Conservation (phyloP, 1,140 invertebrate genomes). For the Drosophila parvula region DNA sequence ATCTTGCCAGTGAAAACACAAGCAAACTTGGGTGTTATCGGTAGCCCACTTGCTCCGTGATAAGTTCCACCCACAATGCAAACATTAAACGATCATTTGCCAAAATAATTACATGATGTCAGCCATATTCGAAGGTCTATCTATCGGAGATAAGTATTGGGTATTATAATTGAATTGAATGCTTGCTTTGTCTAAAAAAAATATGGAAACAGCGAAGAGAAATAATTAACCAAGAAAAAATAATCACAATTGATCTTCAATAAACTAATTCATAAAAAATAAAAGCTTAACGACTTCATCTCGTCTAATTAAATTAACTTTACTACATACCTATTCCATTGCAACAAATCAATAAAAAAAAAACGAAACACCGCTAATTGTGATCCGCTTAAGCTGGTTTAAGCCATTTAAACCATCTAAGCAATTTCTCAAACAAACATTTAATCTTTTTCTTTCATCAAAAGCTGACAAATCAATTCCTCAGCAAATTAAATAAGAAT, state of each 20-base stretch:
- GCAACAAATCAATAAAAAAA: slow-evolving; percentile 8
- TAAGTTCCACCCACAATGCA: slow-evolving; percentile 38
- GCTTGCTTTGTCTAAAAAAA: neutral
- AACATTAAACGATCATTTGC: slow-evolving; percentile 50
- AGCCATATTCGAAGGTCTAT: slow-evolving; percentile 34
- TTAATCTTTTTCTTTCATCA: slow-evolving; percentile 21
- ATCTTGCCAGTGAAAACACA: slow-evolving; percentile 7
- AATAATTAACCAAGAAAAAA: neutral
- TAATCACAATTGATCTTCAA: neutral
- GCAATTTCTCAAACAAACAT: slow-evolving; percentile 15
- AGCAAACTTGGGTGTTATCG: slow-evolving; percentile 34
- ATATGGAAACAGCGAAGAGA: neutral
- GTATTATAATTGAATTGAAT: slow-evolving; percentile 25
- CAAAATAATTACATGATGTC: slow-evolving; percentile 76
- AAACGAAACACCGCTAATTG: slow-evolving; percentile 11
- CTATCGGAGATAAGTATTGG: slow-evolving; percentile 29
- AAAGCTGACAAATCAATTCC: slow-evolving; percentile 47
- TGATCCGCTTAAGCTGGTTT: slow-evolving; percentile 33
- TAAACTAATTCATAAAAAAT: neutral
- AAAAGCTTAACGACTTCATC: neutral
- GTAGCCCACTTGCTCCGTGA: slow-evolving; percentile 23
- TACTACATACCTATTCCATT: neutral
- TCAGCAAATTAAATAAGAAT: slow-evolving; percentile 42
- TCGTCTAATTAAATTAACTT: neutral
- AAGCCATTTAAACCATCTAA: slow-evolving; percentile 28